Evolutionary conservation across 64 coral and sea anemone genomes (phyloP).

Genomic region (Pocillopora damicornis): DNA sequence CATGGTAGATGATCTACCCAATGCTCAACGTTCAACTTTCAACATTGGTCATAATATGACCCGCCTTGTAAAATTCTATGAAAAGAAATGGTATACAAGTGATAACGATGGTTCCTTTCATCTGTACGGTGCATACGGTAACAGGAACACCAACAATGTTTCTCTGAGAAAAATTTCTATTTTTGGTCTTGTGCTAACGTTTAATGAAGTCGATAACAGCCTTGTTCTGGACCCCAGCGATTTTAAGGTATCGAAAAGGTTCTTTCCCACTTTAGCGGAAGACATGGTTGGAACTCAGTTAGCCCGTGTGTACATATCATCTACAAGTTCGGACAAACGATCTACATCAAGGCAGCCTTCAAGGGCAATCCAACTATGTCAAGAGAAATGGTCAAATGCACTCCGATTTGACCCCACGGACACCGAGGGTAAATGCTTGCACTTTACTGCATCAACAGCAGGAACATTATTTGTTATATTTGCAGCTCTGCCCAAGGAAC

Average conservation of each 20-base stretch:
- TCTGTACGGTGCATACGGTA: constrained; percentile 2
- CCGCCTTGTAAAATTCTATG: not conserved
- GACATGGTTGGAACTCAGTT: not conserved
- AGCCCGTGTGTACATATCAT: constrained; percentile 9
- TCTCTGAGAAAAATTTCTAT: constrained; percentile 36
- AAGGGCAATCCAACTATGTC: not conserved
- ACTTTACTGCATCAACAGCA: constrained; percentile 34
- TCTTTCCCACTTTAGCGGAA: constrained; percentile 7
- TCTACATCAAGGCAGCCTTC: not conserved
- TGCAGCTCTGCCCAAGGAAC: constrained; percentile 1
- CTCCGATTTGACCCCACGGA: constrained; percentile 34
- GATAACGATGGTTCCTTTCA: constrained; percentile 15
- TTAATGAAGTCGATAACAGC: constrained; percentile 14
- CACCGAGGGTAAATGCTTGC: constrained; percentile 33
- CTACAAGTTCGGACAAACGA: not conserved
- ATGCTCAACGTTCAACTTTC: not conserved
- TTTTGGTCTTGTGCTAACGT: constrained; percentile 46
- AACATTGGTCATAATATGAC: not conserved
- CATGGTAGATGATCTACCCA: not conserved
- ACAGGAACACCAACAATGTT: not conserved
- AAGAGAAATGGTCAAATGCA: constrained; percentile 35
- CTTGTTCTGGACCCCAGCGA: constrained; percentile 8
- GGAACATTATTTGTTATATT: constrained; percentile 25
- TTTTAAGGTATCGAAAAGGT: not conserved
- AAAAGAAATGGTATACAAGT: constrained; percentile 26